Evolutionary conservation across 2,797 vertebrate species (phyloP).

Genomic region (Diplodus sargus): DNA sequence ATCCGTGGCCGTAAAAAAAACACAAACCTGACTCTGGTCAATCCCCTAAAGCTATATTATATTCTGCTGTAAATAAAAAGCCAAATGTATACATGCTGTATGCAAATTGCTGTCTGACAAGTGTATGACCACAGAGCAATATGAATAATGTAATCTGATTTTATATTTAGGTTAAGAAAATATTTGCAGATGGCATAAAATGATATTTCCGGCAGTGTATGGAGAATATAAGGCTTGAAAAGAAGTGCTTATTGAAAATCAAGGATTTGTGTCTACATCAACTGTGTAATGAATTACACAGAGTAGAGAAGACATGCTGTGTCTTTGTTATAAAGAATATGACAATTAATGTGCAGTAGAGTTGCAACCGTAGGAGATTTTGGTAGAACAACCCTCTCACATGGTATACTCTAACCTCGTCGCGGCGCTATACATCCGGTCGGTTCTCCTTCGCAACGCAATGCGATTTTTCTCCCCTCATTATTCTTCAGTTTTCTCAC

Average conservation of each 20-base stretch:
- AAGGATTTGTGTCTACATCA: neutral
- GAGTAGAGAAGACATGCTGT: neutral
- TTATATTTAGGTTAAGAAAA: neutral
- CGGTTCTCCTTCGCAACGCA: neutral
- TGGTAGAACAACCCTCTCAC: too few relatives aligned
- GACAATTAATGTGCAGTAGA: neutral
- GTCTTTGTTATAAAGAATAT: neutral
- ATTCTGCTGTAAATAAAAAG: conserved; percentile 19
- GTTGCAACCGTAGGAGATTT: too few relatives aligned
- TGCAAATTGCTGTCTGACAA: conserved; percentile 1
- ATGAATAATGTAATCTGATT: neutral
- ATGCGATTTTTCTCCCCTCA: conserved; percentile 8
- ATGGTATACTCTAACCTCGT: too few relatives aligned
- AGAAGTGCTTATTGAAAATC: neutral
- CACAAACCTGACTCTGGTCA: conserved; percentile 22
- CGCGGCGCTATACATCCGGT: neutral
- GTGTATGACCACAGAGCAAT: neutral
- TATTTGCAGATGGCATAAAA: neutral
- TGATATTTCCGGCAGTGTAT: neutral
- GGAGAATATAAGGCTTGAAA: neutral
- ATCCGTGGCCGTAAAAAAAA: conserved; percentile 26
- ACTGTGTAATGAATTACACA: neutral
- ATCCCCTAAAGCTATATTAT: conserved; percentile 18
- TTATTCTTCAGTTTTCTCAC: conserved; percentile 25
- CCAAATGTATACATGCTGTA: neutral